These are phyloP conservation scores for Hemaris fuciformis DNA, from an alignment of 2,888 invertebrate species.

Conservation along the genomic window DNA sequence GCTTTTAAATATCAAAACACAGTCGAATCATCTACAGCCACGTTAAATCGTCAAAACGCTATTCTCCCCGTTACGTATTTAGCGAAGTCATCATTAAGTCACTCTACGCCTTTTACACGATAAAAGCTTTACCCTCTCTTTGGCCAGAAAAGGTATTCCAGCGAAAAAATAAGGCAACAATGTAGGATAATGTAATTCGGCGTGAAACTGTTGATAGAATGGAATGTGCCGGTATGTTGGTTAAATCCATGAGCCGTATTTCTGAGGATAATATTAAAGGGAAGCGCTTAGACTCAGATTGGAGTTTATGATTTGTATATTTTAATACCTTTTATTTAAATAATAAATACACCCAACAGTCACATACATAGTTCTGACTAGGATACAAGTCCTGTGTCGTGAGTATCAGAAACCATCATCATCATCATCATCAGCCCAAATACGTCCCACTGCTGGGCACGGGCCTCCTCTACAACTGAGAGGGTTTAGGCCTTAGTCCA, in stretches of 20 bases:
- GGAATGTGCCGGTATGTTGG: constrained; percentile 35
- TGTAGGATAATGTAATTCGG: constrained; percentile 49
- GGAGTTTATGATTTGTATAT: neutral
- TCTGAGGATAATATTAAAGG: constrained; percentile 31
- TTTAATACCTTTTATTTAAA: neutral
- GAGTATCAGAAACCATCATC: too few relatives aligned
- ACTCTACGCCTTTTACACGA: constrained; percentile 18
- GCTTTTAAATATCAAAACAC: too few relatives aligned
- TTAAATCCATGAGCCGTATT: constrained; percentile 35
- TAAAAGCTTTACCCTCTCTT: constrained; percentile 22
- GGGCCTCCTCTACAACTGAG: too few relatives aligned
- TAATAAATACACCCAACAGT: too few relatives aligned
- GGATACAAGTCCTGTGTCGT: too few relatives aligned
- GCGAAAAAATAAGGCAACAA: constrained; percentile 27
- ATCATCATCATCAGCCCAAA: too few relatives aligned
- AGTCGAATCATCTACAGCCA: too few relatives aligned
- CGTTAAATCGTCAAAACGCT: neutral
- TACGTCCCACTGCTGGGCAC: too few relatives aligned
- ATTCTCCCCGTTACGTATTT: neutral
- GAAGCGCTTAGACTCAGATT: constrained; percentile 19
- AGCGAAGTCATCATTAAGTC: constrained; percentile 13
- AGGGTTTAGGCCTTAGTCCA: too few relatives aligned
- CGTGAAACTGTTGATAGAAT: constrained; percentile 46
- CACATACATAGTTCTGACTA: too few relatives aligned
- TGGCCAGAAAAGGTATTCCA: constrained; percentile 21